A percentile compares a stretch with the other conserved stretches of the same genome.
Evolutionary conservation across 1,140 invertebrate genomes (phyloP).

Genomic region (Cryptotermes secundus): DNA sequence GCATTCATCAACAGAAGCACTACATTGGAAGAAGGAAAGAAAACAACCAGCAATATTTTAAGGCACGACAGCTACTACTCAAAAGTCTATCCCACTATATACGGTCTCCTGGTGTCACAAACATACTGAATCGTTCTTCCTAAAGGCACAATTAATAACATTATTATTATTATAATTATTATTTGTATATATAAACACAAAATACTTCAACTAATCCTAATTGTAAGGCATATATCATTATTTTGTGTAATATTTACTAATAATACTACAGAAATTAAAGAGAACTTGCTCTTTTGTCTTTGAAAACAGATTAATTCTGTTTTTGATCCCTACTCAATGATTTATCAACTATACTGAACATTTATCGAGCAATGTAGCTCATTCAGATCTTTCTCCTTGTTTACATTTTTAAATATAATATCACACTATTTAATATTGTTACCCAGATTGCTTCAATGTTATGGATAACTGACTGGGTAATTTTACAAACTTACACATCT

Average conservation of each 20-base stretch:
- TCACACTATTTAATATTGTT: conserved; percentile 25
- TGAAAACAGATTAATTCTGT: conserved; percentile 19
- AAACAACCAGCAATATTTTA: conserved; percentile 18
- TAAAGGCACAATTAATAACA: conserved; percentile 27
- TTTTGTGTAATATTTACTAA: conserved; percentile 26
- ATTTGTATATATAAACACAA: conserved; percentile 18
- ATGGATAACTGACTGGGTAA: neutral
- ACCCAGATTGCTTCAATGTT: neutral
- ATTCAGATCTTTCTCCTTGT: neutral
- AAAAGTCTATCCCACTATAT: conserved; percentile 25
- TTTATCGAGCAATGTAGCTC: conserved; percentile 26
- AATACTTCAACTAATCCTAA: conserved; percentile 20
- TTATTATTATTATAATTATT: conserved; percentile 22
- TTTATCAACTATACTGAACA: neutral
- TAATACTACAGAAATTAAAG: conserved; percentile 28
- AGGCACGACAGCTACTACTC: conserved; percentile 29
- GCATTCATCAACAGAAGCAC: conserved; percentile 7
- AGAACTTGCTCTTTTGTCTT: conserved; percentile 15
- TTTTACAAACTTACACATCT: neutral
- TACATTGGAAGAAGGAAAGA: conserved; percentile 17
- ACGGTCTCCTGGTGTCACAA: conserved; percentile 23
- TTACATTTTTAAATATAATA: neutral
- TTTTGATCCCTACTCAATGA: conserved; percentile 20
- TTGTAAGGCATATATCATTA: conserved; percentile 23
- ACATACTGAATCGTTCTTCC: neutral